Evolutionary conservation across 2,888 invertebrate genomes (phyloP).

Genomic region (Sinotaia quadrata): DNA sequence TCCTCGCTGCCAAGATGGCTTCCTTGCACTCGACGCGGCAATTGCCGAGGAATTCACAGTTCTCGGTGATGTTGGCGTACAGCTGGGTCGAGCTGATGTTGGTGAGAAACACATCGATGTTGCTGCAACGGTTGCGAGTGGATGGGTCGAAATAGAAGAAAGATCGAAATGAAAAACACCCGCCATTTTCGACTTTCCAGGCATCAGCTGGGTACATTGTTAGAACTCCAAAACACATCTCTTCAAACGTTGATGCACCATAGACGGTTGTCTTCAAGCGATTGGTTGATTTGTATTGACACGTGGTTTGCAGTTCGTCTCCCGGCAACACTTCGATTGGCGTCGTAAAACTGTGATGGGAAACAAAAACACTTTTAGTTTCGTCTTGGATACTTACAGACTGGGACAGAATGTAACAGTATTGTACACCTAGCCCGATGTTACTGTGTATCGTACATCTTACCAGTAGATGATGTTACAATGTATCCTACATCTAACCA

Average conservation of each 20-base stretch:
- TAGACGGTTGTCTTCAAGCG: constrained; percentile 3
- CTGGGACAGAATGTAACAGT: no score
- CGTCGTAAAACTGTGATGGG: neutral
- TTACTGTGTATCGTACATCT: no score
- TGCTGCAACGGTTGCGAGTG: constrained; percentile 2
- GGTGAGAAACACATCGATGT: constrained; percentile 1
- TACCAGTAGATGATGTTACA: no score
- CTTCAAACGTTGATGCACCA: neutral
- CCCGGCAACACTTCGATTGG: constrained; percentile 3
- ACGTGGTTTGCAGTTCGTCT: constrained; percentile 13
- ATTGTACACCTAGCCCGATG: no score
- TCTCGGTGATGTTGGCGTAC: constrained; percentile 5
- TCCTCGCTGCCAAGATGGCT: neutral
- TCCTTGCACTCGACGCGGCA: constrained; percentile 6
- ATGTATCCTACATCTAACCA: no score
- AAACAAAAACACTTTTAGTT: no score
- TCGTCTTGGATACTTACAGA: no score
- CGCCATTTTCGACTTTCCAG: neutral
- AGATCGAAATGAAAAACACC: constrained; percentile 11
- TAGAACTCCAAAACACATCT: constrained; percentile 5
- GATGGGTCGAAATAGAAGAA: constrained; percentile 7
- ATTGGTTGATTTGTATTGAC: constrained; percentile 4
- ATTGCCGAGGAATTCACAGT: constrained; percentile 9
- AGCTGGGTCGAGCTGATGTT: neutral
- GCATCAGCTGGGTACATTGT: neutral